Percentiles rank a stretch among this genome's conserved stretches.
Conservation (phyloP, 2,888 invertebrate genomes). For the Dynastes maya region DNA sequence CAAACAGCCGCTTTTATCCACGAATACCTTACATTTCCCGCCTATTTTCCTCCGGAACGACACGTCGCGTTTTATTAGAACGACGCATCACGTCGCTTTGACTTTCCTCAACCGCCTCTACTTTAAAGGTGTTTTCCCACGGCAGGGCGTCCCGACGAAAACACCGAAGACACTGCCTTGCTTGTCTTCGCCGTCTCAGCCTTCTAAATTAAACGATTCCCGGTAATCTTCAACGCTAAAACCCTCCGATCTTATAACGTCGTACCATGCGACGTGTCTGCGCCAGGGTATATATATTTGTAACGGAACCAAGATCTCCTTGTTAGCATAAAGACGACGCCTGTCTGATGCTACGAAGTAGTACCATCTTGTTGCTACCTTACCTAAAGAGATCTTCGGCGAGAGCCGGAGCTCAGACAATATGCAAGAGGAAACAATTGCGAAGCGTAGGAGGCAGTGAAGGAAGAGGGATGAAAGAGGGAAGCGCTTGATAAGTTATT, state of each 20-base stretch:
- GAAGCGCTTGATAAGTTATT: neutral
- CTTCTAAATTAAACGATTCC: slow-evolving; percentile 10
- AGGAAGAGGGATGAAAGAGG: too few relatives aligned
- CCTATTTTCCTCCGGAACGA: too few relatives aligned
- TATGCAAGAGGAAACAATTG: neutral
- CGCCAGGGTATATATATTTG: neutral
- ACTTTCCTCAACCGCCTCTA: too few relatives aligned
- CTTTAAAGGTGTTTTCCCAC: too few relatives aligned
- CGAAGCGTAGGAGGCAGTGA: neutral
- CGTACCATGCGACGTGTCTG: neutral
- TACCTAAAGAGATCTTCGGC: too few relatives aligned
- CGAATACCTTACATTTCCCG: too few relatives aligned
- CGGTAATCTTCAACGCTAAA: slow-evolving; percentile 4
- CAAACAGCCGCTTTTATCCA: too few relatives aligned
- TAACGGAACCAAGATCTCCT: neutral
- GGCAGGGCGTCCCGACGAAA: too few relatives aligned
- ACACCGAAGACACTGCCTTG: too few relatives aligned
- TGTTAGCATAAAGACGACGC: neutral
- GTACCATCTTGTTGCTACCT: too few relatives aligned
- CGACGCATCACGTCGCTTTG: too few relatives aligned
- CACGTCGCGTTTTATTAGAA: too few relatives aligned
- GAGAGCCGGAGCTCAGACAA: neutral
- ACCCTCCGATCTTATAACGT: neutral
- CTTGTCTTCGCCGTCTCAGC: neutral
- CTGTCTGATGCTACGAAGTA: neutral